Conservation (phyloP, 2,113 vertebrate species). For the Stegastes partitus region DNA sequence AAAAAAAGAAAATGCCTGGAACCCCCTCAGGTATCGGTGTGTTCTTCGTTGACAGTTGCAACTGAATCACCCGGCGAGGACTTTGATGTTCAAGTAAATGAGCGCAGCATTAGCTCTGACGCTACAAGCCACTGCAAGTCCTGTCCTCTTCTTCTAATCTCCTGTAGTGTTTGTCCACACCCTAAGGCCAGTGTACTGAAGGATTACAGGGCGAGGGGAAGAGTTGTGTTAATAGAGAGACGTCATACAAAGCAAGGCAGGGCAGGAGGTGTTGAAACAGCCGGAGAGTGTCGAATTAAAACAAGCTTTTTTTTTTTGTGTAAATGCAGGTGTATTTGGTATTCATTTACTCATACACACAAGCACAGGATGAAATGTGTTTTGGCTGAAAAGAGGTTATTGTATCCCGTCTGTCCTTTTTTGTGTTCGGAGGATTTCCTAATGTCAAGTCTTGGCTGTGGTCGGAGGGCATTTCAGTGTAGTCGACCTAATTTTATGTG, state of each 20-base stretch:
- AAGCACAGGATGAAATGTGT: conserved; percentile 7
- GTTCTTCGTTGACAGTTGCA: conserved; percentile 52
- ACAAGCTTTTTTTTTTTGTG: conserved; percentile 37
- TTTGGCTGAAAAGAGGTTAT: conserved; percentile 3
- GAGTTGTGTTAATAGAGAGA: conserved; percentile 5
- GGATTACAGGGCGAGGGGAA: conserved; percentile 47
- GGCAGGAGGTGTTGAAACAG: conserved; percentile 43
- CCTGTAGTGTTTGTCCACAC: conserved; percentile 62
- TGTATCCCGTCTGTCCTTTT: conserved; percentile 23
- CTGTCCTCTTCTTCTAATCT: conserved; percentile 36
- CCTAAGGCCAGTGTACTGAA: conserved; percentile 47
- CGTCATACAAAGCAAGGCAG: conserved; percentile 10
- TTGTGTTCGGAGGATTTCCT: conserved; percentile 3
- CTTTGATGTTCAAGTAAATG: conserved; percentile 56
- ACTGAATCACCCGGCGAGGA: conserved; percentile 29
- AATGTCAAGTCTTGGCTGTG: neutral
- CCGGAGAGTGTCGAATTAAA: neutral
- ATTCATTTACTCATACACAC: conserved; percentile 14
- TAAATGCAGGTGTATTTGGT: conserved; percentile 61
- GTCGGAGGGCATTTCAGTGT: conserved; percentile 5
- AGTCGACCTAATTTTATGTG: neutral
- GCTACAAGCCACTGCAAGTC: conserved; percentile 58
- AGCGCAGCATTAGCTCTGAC: conserved; percentile 11
- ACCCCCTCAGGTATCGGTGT: neutral
- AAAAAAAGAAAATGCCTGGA: neutral